These are phyloP conservation scores for Hippocampus barbouri DNA, from an alignment of 2,113 vertebrate species.

Conservation along the genomic window DNA sequence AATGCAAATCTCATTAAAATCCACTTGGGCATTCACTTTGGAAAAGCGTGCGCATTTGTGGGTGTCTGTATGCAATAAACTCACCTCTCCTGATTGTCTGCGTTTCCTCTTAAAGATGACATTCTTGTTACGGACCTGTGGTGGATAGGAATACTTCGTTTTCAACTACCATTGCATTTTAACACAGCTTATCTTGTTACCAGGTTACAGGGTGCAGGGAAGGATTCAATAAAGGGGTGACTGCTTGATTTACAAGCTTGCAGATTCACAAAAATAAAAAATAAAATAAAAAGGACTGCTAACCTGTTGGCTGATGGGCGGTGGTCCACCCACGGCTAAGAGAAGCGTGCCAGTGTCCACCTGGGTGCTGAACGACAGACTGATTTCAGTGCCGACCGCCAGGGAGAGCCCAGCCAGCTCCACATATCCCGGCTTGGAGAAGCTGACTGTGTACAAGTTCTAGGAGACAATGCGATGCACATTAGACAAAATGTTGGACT, in stretches of 20 bases:
- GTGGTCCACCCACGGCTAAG: constrained; percentile 75
- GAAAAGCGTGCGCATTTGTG: constrained; percentile 3
- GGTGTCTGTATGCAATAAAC: constrained; percentile 18
- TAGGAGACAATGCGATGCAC: constrained; percentile 45
- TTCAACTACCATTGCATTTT: neutral
- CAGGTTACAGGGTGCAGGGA: too few relatives aligned
- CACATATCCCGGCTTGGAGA: constrained; percentile 86
- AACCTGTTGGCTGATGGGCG: constrained; percentile 42
- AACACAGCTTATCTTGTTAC: too few relatives aligned
- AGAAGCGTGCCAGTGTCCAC: constrained; percentile 87
- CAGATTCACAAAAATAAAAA: neutral
- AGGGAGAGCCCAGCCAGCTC: constrained; percentile 80
- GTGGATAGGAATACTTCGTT: neutral
- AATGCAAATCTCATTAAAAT: constrained; percentile 62
- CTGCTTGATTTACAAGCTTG: too few relatives aligned
- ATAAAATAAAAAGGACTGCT: neutral
- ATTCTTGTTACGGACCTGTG: constrained; percentile 30
- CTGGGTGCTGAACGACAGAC: constrained; percentile 92
- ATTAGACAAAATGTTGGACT: neutral
- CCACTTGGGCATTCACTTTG: constrained; percentile 40
- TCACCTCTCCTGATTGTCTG: constrained; percentile 81
- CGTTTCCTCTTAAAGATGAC: constrained; percentile 78
- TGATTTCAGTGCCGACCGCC: constrained; percentile 83
- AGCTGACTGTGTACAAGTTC: constrained; percentile 91
- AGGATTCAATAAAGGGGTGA: too few relatives aligned